phyloP scores from a whole-genome alignment of 2,113 vertebrate genomes.

The Hippolais icterina region DNA sequence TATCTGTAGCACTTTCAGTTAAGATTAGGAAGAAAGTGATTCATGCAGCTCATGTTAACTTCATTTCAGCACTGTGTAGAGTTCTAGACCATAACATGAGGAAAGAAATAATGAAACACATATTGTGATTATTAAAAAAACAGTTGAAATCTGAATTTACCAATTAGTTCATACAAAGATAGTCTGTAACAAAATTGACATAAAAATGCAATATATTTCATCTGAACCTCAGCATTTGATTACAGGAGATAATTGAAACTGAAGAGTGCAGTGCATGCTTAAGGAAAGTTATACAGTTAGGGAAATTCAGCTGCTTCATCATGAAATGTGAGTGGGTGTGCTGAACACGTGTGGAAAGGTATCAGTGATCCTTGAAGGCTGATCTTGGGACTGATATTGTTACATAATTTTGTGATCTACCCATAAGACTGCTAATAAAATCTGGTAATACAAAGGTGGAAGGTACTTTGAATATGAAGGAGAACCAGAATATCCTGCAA shows the following conservation, averaged over 20 bases:
- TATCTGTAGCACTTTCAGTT: neutral
- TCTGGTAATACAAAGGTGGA: neutral
- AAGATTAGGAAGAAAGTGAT: neutral
- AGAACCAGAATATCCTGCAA: neutral
- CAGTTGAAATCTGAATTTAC: neutral
- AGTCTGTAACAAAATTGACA: neutral
- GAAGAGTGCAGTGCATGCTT: neutral
- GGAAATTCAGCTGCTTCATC: neutral
- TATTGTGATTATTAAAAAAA: neutral
- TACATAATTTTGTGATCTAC: neutral
- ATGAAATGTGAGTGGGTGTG: neutral
- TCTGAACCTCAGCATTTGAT: neutral
- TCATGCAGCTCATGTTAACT: neutral
- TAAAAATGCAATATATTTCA: neutral
- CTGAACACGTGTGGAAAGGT: neutral
- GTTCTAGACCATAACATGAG: neutral
- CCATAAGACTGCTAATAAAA: neutral
- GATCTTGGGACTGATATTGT: neutral
- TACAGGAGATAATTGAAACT: neutral
- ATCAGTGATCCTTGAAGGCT: neutral
- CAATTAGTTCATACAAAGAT: neutral
- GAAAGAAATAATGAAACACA: neutral
- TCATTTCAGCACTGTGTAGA: neutral
- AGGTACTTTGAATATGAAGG: neutral
- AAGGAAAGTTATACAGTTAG: neutral